phyloP scores from a whole-genome alignment of 2,888 invertebrate species.

The Eurois occulta region DNA sequence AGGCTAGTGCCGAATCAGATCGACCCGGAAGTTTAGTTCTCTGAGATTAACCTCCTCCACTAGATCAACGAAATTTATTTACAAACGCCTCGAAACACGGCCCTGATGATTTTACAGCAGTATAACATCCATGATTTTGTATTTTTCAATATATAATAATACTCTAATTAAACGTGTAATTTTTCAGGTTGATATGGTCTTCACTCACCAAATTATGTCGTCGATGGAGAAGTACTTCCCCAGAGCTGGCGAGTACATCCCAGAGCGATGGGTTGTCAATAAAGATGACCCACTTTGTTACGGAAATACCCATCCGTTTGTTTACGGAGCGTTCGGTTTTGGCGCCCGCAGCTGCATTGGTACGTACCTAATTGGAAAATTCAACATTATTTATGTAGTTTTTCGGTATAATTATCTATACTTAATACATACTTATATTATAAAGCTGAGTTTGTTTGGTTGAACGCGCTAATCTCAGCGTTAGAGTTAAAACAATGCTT shows the following conservation, averaged over 20 bases:
- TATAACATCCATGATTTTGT: too few relatives aligned
- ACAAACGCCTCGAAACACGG: too few relatives aligned
- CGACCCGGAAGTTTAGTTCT: neutral
- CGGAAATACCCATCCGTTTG: conserved; percentile 90
- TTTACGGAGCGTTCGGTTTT: conserved; percentile 92
- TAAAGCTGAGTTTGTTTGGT: too few relatives aligned
- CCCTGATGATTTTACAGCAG: too few relatives aligned
- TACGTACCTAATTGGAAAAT: conserved; percentile 48
- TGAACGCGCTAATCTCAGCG: too few relatives aligned
- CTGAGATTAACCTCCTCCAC: too few relatives aligned
- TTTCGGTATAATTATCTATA: too few relatives aligned
- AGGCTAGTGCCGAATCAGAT: too few relatives aligned
- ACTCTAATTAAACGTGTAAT: neutral
- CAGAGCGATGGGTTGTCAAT: conserved; percentile 93
- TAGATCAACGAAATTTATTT: too few relatives aligned
- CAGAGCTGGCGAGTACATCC: conserved; percentile 91
- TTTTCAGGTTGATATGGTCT: conserved; percentile 72
- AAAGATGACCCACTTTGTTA: conserved; percentile 82
- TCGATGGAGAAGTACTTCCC: conserved; percentile 92
- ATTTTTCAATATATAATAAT: neutral
- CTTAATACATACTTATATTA: too few relatives aligned
- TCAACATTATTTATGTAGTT: neutral
- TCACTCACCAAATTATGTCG: conserved; percentile 91
- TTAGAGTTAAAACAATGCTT: too few relatives aligned
- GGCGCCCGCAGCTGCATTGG: conserved; percentile 93